Percentiles rank a stretch among this genome's conserved stretches.
Evolutionary conservation across 2,797 vertebrate genomes (phyloP).

Genomic region (Pitangus sulphuratus): DNA sequence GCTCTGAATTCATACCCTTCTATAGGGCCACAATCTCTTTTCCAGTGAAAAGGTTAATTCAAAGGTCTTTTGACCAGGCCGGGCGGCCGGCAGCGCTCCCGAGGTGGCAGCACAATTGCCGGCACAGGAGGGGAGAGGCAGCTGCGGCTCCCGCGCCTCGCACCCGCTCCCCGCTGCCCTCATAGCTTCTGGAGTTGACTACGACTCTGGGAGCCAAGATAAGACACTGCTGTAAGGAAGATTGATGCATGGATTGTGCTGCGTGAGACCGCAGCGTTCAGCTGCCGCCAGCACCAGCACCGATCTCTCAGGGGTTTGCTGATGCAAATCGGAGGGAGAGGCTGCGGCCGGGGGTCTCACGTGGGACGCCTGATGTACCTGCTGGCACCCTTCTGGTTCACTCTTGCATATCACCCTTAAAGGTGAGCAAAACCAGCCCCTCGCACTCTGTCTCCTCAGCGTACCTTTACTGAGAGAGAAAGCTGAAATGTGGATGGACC

Average conservation of each 20-base stretch:
- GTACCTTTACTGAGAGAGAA: not conserved
- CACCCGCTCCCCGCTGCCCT: not conserved
- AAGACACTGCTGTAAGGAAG: not conserved
- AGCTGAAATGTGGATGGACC: not conserved
- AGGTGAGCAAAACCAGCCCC: not conserved
- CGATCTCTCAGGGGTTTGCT: fast-evolving
- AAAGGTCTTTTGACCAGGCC: not conserved
- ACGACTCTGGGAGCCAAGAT: not conserved
- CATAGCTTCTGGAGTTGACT: not conserved
- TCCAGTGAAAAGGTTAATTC: slow-evolving; percentile 52
- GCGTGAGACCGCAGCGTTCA: not conserved
- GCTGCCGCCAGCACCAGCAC: not conserved
- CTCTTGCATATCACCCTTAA: fast-evolving
- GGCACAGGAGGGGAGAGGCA: slow-evolving; percentile 27
- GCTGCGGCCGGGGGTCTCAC: fast-evolving
- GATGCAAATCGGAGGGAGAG: not conserved
- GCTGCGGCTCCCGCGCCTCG: not conserved
- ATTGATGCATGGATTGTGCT: slow-evolving; percentile 36
- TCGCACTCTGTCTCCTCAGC: fast-evolving
- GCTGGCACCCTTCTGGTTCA: fast-evolving
- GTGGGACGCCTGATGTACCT: fast-evolving
- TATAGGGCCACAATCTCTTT: slow-evolving; percentile 32
- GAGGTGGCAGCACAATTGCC: not conserved
- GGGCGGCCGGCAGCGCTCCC: not conserved
- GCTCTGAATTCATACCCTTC: slow-evolving; percentile 52